phyloP scores from a whole-genome alignment of 2,888 invertebrate species.

The Margaritifera margaritifera region DNA sequence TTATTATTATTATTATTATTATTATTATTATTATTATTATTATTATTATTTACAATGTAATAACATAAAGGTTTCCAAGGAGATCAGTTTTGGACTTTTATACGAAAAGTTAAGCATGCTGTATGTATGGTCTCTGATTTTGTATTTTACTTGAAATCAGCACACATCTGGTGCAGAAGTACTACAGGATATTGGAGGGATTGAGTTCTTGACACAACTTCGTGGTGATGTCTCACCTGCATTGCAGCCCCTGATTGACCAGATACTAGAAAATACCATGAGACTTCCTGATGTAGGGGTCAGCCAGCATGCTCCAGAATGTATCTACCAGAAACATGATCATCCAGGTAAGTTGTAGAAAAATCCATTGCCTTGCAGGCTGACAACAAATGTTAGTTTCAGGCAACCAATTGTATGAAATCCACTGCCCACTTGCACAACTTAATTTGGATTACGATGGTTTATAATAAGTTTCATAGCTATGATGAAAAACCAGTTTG shows the following conservation, averaged over 20 bases:
- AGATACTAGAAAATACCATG: constrained; percentile 66
- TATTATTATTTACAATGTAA: no score
- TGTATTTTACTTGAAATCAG: constrained; percentile 40
- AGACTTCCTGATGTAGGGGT: constrained; percentile 58
- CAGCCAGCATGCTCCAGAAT: constrained; percentile 57
- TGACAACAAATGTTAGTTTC: background rate
- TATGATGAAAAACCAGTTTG: no score
- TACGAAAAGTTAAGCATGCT: background rate
- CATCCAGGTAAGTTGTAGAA: constrained; percentile 40
- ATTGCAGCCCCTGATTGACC: constrained; percentile 63
- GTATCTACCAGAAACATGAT: constrained; percentile 63
- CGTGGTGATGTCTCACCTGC: constrained; percentile 54
- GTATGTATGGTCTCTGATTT: background rate
- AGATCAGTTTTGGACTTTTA: background rate
- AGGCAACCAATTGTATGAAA: background rate
- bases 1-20: no score
- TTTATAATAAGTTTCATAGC: no score
- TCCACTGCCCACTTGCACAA: no score
- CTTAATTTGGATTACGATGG: no score
- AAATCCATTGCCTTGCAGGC: background rate
- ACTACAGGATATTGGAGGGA: constrained; percentile 67
- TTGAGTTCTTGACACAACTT: constrained; percentile 69
- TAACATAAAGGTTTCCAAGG: background rate
- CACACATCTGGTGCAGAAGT: constrained; percentile 66
- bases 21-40: no score